phyloP scores from a whole-genome alignment of 2,888 invertebrate genomes.

The Epinotia bilunana region DNA sequence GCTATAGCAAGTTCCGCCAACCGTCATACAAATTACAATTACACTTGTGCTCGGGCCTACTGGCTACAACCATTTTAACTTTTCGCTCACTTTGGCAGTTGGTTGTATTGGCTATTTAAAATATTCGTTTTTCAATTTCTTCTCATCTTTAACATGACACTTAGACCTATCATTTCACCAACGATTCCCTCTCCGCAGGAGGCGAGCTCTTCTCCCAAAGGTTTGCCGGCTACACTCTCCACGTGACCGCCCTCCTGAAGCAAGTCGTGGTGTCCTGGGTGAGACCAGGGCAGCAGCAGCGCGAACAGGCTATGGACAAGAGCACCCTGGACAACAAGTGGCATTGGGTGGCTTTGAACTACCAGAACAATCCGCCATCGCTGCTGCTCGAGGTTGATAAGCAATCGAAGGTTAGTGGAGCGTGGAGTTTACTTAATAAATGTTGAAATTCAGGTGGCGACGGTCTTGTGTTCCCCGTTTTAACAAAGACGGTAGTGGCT shows the following conservation, averaged over 20 bases:
- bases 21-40: no score
- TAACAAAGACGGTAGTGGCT: no score
- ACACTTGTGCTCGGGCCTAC: no score
- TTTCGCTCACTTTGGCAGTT: no score
- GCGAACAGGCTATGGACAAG: slow-evolving; percentile 87
- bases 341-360: slow-evolving; percentile 89
- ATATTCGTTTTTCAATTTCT: no score
- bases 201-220: slow-evolving; percentile 89
- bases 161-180: background rate
- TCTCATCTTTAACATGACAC: no score
- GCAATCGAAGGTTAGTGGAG: slow-evolving; percentile 64
- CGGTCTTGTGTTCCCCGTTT: no score
- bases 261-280: slow-evolving; percentile 85
- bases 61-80: no score
- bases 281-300: slow-evolving; percentile 78
- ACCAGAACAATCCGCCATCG: slow-evolving; percentile 77
- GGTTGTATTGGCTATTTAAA: no score
- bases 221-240: slow-evolving; percentile 86
- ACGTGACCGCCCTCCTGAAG: slow-evolving; percentile 85
- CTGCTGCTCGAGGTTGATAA: slow-evolving; percentile 74
- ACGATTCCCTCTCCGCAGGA: slow-evolving; percentile 71
- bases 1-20: no score
- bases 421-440: background rate
- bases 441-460: no score
- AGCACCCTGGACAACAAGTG: slow-evolving; percentile 91